phyloP scores from a whole-genome alignment of 2,113 vertebrate species.

The Miniopterus natalensis region DNA sequence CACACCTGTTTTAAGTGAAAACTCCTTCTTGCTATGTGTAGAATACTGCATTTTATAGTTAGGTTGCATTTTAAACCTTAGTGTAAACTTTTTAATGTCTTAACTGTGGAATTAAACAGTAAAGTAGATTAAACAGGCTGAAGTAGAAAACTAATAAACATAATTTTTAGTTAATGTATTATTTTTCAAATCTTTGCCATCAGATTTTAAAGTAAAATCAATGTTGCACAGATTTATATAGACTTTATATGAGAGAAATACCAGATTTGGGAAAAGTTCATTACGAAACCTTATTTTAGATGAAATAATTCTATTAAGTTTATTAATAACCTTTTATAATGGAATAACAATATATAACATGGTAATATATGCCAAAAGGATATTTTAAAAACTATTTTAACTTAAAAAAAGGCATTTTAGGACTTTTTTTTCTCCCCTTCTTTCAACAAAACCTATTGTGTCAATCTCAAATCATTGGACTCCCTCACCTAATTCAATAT shows the following conservation, averaged over 20 bases:
- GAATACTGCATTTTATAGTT: not conserved
- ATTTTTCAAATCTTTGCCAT: not conserved
- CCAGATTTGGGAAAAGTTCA: not conserved
- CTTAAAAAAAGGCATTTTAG: constrained; percentile 16
- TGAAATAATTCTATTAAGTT: not conserved
- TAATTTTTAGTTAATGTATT: not conserved
- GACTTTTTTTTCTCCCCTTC: not conserved
- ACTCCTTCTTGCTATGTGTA: not conserved
- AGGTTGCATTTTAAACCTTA: constrained; percentile 20
- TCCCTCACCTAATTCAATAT: constrained; percentile 34
- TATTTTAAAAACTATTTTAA: constrained; percentile 30
- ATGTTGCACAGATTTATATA: not conserved
- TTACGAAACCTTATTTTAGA: not conserved
- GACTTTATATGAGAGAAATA: not conserved
- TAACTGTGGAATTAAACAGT: constrained; percentile 9
- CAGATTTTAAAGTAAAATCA: constrained; percentile 62
- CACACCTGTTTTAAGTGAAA: not conserved
- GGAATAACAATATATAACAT: not conserved
- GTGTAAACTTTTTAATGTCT: not conserved
- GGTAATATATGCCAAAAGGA: not conserved
- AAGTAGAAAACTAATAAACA: not conserved
- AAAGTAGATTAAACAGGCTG: not conserved
- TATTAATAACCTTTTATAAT: constrained; percentile 21
- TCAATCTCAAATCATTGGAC: not conserved
- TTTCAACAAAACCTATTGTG: constrained; percentile 51